Base-by-base conservation (phyloP, 2,797 vertebrate species). In the Leptoclinus maculatus region DNA sequence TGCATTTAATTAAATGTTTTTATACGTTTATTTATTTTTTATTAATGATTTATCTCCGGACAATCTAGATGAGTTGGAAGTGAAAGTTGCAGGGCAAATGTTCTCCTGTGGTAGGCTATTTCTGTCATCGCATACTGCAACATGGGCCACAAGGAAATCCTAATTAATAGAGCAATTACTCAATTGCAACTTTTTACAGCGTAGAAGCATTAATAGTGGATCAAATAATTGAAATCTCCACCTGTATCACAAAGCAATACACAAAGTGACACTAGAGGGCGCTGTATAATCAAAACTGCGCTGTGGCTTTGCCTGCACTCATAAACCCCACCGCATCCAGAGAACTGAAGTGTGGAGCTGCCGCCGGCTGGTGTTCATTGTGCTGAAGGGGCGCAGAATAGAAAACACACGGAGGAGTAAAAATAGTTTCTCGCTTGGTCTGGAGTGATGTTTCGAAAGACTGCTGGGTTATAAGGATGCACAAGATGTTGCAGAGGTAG, bases 401-500 rank as follows among this genome's bases (percentile, higher is more conserved):
- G 76, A 71, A 78, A 83, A 76, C 76, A 85, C 36, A 82, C 56
- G 57, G 45, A 72, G 76, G 71, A 74, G 45, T 60, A 19, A 68
- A 80, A 84, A 76, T 59, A 80, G 79, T 63, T 65, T 34, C 38
- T 79, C 34, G 12, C 19, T 57, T 23, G 59, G n/a, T 23, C 34
- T 70, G 79, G 53, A 77, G 78, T 73, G 82, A 91, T 90, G 83
- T 79, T 76, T 66, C 51, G 64, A 49, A 62, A 65, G 49, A 21
- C 70, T 57, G 82, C 69, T 81, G 85, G 79, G 74, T 83, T 60
- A 29, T 78, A 60, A 80, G 60, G 76, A 84, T 79, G 75, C 63
- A 13, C 21, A 59, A 59, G 51, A 90, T 89, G 79, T 66, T 85
- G 72, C 80, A 84, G 77, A 85, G 78, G 85, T 89, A 92, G 83